Conservation (phyloP, 2,113 vertebrate genomes). For the Ailurus styani region DNA sequence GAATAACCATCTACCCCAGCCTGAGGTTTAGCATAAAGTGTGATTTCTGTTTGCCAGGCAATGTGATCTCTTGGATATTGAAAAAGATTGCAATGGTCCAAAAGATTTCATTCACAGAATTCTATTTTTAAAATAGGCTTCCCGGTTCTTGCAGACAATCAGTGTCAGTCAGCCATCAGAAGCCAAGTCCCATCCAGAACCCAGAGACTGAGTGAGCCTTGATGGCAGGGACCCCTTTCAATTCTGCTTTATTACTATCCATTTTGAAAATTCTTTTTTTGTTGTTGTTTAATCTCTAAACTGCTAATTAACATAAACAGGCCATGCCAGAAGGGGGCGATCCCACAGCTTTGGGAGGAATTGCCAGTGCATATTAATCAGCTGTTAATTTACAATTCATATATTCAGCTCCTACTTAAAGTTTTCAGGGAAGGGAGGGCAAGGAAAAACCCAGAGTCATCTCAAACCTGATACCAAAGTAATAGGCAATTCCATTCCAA, state of each 20-base stretch:
- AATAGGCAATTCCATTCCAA: slow-evolving; percentile 71
- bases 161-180: slow-evolving; percentile 19
- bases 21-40: slow-evolving; percentile 25
- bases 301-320: slow-evolving; percentile 76
- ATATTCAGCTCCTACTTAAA: slow-evolving; percentile 56
- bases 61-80: slow-evolving; percentile 32
- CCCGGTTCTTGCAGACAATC: slow-evolving; percentile 39
- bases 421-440: slow-evolving; percentile 27
- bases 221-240: slow-evolving; percentile 33
- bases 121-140: slow-evolving; percentile 35
- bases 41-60: slow-evolving; percentile 26
- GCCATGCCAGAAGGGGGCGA: slow-evolving; percentile 61
- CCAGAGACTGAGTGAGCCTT: background rate
- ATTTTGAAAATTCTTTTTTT: slow-evolving; percentile 53
- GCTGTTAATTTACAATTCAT: slow-evolving; percentile 75
- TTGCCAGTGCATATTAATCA: slow-evolving; percentile 71
- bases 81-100: slow-evolving; percentile 38
- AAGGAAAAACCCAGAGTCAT: slow-evolving; percentile 29
- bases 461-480: slow-evolving; percentile 56
- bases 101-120: slow-evolving; percentile 48
- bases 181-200: slow-evolving; percentile 52
- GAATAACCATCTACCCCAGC: background rate
- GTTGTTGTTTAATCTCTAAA: slow-evolving; percentile 53
- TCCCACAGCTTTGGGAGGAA: slow-evolving; percentile 64
- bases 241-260: slow-evolving; percentile 66